Percentiles rank a stretch among this genome's conserved stretches.
phyloP scores from a whole-genome alignment of 2,797 vertebrate species.

The Ctenopoma multispine region DNA sequence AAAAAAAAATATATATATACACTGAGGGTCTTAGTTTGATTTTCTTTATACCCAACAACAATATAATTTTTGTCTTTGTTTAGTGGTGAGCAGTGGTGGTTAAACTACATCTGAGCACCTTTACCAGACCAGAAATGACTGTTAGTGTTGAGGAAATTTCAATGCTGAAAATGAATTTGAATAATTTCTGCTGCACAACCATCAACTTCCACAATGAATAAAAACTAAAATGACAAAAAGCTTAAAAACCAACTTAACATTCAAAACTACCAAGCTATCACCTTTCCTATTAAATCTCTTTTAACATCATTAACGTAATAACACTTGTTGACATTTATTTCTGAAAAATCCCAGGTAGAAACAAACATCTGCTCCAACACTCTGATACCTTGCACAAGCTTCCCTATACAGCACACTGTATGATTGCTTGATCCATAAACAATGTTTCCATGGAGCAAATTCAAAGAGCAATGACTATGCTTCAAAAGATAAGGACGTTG shows the following conservation, averaged over 20 bases:
- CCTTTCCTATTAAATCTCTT: neutral
- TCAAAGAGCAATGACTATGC: constrained; percentile 16
- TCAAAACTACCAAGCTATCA: neutral
- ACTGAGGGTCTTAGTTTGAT: neutral
- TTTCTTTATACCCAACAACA: neutral
- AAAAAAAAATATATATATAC: too few relatives aligned
- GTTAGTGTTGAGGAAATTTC: too few relatives aligned
- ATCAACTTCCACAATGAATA: constrained; percentile 26
- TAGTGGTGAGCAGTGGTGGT: neutral
- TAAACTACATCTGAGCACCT: constrained; percentile 11
- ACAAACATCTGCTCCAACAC: constrained; percentile 19
- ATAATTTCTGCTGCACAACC: constrained; percentile 24
- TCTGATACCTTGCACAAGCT: constrained; percentile 24
- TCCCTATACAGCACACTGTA: constrained; percentile 9
- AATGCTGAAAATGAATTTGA: too few relatives aligned
- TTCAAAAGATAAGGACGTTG: constrained; percentile 25
- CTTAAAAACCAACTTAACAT: constrained; percentile 21
- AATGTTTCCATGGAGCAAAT: constrained; percentile 29
- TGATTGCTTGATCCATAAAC: constrained; percentile 32
- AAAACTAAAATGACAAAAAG: constrained; percentile 3
- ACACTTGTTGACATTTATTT: neutral
- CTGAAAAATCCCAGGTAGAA: neutral
- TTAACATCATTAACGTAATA: neutral
- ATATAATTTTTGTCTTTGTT: neutral
- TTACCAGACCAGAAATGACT: constrained; percentile 3